These are phyloP conservation scores for Eclectus roratus DNA, from an alignment of 2,113 vertebrate species.

Conservation along the genomic window DNA sequence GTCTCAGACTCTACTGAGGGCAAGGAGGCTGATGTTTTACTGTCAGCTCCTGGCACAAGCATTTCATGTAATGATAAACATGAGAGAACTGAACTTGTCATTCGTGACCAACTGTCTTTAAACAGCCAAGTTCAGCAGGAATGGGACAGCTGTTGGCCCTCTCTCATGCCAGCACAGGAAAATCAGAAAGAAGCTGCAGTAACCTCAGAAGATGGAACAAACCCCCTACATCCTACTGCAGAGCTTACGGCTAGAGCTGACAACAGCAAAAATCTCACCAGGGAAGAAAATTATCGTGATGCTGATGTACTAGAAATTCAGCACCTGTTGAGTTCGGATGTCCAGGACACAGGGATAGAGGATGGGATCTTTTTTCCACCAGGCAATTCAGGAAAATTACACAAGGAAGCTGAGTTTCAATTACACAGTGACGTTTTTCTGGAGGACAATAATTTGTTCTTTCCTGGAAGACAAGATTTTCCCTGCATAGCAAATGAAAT, in stretches of 20 bases:
- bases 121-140: background rate
- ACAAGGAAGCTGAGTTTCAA: background rate
- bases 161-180: background rate
- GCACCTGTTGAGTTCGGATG: background rate
- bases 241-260: background rate
- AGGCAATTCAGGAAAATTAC: background rate
- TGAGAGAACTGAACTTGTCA: background rate
- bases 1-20: background rate
- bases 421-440: background rate
- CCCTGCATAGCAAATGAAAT: background rate
- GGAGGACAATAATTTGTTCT: background rate
- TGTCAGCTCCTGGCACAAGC: background rate
- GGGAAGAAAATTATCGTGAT: background rate
- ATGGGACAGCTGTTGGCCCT: background rate
- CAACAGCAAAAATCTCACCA: background rate
- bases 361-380: background rate
- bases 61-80: fast-evolving
- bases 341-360: background rate
- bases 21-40: background rate
- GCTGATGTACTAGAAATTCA: background rate
- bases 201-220: background rate
- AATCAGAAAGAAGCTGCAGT: background rate
- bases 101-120: background rate
- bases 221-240: background rate
- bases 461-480: background rate